Conservation (phyloP, 1,140 invertebrate genomes). For the Drosophila ironensis region DNA sequence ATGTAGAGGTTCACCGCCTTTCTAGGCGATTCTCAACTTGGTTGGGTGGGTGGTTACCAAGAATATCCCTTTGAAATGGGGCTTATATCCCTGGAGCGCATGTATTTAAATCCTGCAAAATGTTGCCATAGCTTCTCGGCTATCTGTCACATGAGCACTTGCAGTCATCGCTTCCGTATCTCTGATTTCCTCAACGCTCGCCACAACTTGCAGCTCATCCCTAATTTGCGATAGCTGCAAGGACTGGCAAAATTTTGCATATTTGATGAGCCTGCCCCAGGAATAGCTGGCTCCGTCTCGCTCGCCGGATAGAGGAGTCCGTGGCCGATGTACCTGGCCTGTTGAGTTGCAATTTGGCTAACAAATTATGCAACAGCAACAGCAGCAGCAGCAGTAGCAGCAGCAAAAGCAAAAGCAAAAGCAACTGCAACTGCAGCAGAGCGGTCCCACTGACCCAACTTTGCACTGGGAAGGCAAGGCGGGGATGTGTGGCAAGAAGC, state of each 20-base stretch:
- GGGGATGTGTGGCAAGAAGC: background rate
- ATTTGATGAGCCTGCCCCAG: constrained; percentile 55
- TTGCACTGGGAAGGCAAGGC: background rate
- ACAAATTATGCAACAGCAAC: constrained; percentile 69
- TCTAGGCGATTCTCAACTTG: background rate
- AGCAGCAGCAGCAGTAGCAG: constrained; percentile 32
- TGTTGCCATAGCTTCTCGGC: too few species aligned
- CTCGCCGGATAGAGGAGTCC: constrained; percentile 1
- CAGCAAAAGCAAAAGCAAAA: constrained; percentile 41
- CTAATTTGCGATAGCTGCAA: constrained; percentile 34
- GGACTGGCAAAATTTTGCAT: constrained; percentile 64
- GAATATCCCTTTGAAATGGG: too few species aligned
- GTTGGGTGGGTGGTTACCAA: background rate
- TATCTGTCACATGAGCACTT: too few species aligned
- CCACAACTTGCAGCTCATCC: constrained; percentile 23
- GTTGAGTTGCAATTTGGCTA: constrained; percentile 78
- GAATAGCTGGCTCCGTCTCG: background rate
- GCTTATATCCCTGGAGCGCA: too few species aligned
- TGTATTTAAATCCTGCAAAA: too few species aligned
- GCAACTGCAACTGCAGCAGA: constrained; percentile 13
- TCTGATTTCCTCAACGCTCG: background rate
- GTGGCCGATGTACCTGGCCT: constrained; percentile 47
- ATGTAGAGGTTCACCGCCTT: too few species aligned
- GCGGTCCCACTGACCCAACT: constrained; percentile 64
- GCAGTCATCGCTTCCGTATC: background rate